phyloP scores from a whole-genome alignment of 1,140 invertebrate genomes.

The Luehdorfia chinensis region DNA sequence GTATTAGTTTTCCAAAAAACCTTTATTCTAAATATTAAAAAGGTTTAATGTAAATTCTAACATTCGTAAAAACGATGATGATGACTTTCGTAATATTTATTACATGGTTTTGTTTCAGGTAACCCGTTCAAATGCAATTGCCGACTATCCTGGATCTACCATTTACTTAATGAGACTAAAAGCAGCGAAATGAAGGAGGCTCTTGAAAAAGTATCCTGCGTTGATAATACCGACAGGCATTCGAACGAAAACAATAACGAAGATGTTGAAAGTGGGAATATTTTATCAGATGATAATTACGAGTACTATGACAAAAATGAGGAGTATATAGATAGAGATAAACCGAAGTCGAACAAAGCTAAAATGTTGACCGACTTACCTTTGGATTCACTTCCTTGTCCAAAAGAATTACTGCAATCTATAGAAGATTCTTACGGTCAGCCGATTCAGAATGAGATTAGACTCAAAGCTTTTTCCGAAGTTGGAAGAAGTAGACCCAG shows the following conservation, averaged over 20 bases:
- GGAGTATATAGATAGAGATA: conserved; percentile 48
- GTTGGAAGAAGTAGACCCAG: conserved; percentile 35
- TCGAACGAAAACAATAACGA: conserved; percentile 39
- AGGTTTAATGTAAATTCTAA: no score
- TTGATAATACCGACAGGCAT: conserved; percentile 45
- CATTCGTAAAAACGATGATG: no score
- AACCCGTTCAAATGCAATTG: conserved; percentile 83
- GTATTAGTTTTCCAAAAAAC: no score
- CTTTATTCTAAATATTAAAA: no score
- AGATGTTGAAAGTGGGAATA: conserved; percentile 38
- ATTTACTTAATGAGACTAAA: conserved; percentile 79
- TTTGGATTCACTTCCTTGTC: conserved; percentile 58
- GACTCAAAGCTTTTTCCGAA: conserved; percentile 58
- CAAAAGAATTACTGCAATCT: conserved; percentile 62
- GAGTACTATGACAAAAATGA: conserved; percentile 64
- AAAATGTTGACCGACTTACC: conserved; percentile 58
- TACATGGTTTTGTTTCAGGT: conserved; percentile 79
- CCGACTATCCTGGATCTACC: conserved; percentile 81
- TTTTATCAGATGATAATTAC: conserved; percentile 52
- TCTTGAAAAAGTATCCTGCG: conserved; percentile 79
- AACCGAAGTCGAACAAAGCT: conserved; percentile 43
- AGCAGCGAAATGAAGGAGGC: conserved; percentile 77
- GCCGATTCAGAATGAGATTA: conserved; percentile 67
- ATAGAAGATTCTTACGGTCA: conserved; percentile 64
- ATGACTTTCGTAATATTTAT: no score